Base-by-base conservation (phyloP, 2,888 invertebrate genomes). In the Synergus gifuensis region DNA sequence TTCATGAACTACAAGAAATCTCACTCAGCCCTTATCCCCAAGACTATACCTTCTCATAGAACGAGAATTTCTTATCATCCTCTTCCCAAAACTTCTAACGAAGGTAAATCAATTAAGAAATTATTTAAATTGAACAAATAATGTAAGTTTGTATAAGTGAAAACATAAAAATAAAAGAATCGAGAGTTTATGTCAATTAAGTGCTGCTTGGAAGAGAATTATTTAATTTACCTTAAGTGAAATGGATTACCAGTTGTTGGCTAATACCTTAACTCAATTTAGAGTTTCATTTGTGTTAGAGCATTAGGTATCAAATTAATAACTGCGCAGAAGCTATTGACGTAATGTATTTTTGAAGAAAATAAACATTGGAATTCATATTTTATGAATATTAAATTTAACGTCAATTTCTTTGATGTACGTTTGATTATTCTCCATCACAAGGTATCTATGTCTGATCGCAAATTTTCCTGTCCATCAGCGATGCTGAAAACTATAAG, bases 1-100 rank as follows among this genome's bases (percentile, higher is more conserved):
- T 36, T 73, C 28, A 73, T 54, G n/a, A 54, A 54, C 54, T 58
- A 36, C 36, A 54, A 73, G 73, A 36, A 73, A 73, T 12, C 73
- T 12, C n/a, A 54, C 66, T 66, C 66, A 66, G 42, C 16, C 40
- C 40, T n/a, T 64, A 9, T 64, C 36, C 16, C 4, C 16, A 16
- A 64, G 64, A 28, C 40, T 44, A 9, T 42, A 1, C 42, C 11
- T 66, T 12, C 5, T 16, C 42, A 11, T n/a, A 66, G 42, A 64
- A 64, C 42, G n/a, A 40, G 42, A 7, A 44, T 44, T n/a, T 66
- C n/a, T 11, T 66, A 42, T 42, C n/a, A 28, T 36, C 16, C 49
- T 49, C 28, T 69, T 28, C 1, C n/a, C 16, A 9, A 16, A 49
- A 69, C 28, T 46, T 46, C 8, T 16, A 18, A 46, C 14, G 14